Evolutionary conservation across 2,113 vertebrate genomes (phyloP).

Genomic region (Ptilorrhoa leucosticta): DNA sequence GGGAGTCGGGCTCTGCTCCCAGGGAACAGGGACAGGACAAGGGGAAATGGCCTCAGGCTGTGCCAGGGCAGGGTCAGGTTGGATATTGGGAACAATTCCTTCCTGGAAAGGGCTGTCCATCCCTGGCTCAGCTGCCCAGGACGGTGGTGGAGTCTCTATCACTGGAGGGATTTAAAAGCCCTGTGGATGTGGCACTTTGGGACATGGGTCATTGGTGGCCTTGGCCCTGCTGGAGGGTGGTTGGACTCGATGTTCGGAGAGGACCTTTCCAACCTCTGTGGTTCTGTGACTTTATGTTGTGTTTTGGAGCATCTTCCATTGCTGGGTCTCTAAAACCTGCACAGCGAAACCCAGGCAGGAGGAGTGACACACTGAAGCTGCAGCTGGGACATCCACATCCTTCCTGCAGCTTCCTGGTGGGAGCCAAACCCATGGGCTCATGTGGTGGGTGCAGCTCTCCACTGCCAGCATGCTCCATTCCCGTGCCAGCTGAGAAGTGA

Average conservation of each 20-base stretch:
- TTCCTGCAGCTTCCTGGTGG: background rate
- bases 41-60: background rate
- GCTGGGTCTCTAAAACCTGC: background rate
- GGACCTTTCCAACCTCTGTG: background rate
- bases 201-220: background rate
- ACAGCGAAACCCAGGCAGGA: background rate
- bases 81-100: fast-evolving
- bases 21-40: background rate
- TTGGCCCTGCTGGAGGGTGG: background rate
- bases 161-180: background rate
- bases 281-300: background rate
- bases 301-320: background rate
- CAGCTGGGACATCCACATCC: background rate
- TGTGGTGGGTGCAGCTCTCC: background rate
- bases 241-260: fast-evolving
- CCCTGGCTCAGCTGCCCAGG: background rate
- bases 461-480: fast-evolving
- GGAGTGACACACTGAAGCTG: background rate
- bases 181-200: background rate
- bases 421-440: fast-evolving
- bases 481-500: background rate
- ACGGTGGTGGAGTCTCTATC: fast-evolving
- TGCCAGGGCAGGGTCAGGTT: background rate
- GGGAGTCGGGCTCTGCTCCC: background rate
- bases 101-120: fast-evolving